Evolutionary conservation across 2,888 invertebrate species (phyloP), one percentile per base, ranked within the genome.

Genomic region (Eupithecia abbreviata): DNA sequence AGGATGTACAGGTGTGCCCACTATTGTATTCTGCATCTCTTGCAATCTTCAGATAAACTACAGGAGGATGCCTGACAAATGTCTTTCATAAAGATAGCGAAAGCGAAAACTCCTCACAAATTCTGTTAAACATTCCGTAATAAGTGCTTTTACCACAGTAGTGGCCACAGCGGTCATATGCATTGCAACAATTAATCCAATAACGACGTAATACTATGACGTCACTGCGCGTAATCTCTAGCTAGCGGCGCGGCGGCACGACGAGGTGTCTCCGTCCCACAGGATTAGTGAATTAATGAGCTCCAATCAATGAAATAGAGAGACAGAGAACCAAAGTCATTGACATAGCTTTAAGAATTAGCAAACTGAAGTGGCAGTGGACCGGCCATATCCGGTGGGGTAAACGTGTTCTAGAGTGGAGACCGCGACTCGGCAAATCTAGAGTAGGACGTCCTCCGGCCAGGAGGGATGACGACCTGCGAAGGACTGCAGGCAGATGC

Each of bases 271-370:
- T 47, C 15, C 18, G 69, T 49, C 69, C 69, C 69, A 30, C 69
- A 69, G 45, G 69, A 69, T 69, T 69, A 69, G 18, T n/a, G 69
- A 49, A 69, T 69, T 47, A 69, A 69, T 69, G 69, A 69, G 68
- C 68, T 45, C n/a, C 66, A 30, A 30, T 1, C 30, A 30, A 30
- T 30, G 30, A 30, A 30, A 30, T 1, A 30, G 30, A 30, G 1
- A 30, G 30, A 30, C 30, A 30, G 30, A 30, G 30, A 30, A 30
- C 30, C 30, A 30, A 30, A 30, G 30, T 30, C 30, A 30, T 30
- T 30, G 30, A 30, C 30, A 30, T 30, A 30, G 30, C 30, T 30
- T 30, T 30, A 30, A 1, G 30, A 30, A n/a, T n/a, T n/a, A n/a
- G 30, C 30, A 30, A 30, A 30, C 30, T 30, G 30, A 30, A 30